Conservation (phyloP, 2,113 vertebrate genomes). For the Oplegnathus fasciatus region DNA sequence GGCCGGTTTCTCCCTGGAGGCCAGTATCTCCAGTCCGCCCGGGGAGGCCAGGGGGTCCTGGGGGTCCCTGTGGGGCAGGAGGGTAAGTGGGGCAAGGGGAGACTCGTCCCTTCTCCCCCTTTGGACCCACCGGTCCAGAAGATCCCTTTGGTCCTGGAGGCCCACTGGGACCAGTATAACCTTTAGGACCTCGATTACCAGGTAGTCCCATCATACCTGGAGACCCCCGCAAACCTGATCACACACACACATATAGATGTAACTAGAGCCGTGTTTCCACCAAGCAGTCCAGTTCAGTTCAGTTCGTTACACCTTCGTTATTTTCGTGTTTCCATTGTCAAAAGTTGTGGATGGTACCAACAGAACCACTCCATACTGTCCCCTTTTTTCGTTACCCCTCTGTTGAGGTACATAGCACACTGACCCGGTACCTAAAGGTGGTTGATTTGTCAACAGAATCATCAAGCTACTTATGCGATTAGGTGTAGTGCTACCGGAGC, state of each 20-base stretch:
- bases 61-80: neutral
- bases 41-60: slow-evolving; percentile 32
- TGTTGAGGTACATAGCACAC: too few relatives aligned
- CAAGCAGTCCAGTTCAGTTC: too few relatives aligned
- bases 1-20: slow-evolving; percentile 30
- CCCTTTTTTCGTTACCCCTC: too few relatives aligned
- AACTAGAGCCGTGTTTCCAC: too few relatives aligned
- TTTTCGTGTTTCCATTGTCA: too few relatives aligned
- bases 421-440: too few relatives aligned
- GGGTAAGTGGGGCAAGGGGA: neutral
- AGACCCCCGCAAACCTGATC: slow-evolving; percentile 51
- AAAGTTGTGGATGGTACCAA: too few relatives aligned
- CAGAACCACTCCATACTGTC: too few relatives aligned
- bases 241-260: slow-evolving; percentile 14
- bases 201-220: slow-evolving; percentile 67
- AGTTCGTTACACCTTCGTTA: too few relatives aligned
- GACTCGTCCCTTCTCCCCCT: slow-evolving; percentile 68
- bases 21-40: slow-evolving; percentile 56
- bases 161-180: slow-evolving; percentile 32
- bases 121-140: slow-evolving; percentile 52
- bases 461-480: too few relatives aligned
- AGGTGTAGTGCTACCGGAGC: too few relatives aligned
- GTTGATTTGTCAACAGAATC: too few relatives aligned
- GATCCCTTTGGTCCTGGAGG: slow-evolving; percentile 49
- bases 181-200: slow-evolving; percentile 47